phyloP scores from a whole-genome alignment of 2,888 invertebrate species.

The Bugulina stolonifera region DNA sequence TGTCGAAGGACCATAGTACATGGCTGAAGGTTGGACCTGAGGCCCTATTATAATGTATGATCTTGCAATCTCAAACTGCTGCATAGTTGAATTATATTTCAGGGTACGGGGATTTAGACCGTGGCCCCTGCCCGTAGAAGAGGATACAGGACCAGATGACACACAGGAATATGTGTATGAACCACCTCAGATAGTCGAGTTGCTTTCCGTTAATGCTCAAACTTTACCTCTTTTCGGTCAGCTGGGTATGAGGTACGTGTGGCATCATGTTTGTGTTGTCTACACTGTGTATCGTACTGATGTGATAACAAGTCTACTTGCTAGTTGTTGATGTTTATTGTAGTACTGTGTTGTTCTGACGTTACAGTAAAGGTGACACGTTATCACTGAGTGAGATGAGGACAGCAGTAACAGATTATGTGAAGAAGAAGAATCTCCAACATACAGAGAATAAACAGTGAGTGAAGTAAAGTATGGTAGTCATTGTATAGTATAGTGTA shows the following conservation, averaged over 20 bases:
- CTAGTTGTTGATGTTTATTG: neutral
- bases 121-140: slow-evolving; percentile 28
- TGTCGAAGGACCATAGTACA: no score
- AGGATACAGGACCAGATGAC: slow-evolving; percentile 16
- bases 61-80: no score
- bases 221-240: slow-evolving; percentile 61
- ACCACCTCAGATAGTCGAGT: slow-evolving; percentile 62
- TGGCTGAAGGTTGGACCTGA: no score
- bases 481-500: no score
- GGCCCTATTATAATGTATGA: no score
- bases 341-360: neutral
- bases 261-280: neutral
- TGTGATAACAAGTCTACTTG: neutral
- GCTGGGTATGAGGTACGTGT: neutral
- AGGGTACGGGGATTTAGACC: slow-evolving; percentile 27
- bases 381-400: slow-evolving; percentile 63
- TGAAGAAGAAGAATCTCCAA: slow-evolving; percentile 62
- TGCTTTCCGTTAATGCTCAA: slow-evolving; percentile 65
- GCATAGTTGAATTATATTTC: no score
- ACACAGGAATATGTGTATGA: slow-evolving; percentile 41
- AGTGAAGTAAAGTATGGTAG: no score
- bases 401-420: slow-evolving; percentile 66
- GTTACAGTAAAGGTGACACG: slow-evolving; percentile 59
- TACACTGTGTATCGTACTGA: neutral
- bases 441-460: slow-evolving; percentile 47